phyloP scores from a whole-genome alignment of 2,113 vertebrate species.

The Nerophis lumbriciformis region DNA sequence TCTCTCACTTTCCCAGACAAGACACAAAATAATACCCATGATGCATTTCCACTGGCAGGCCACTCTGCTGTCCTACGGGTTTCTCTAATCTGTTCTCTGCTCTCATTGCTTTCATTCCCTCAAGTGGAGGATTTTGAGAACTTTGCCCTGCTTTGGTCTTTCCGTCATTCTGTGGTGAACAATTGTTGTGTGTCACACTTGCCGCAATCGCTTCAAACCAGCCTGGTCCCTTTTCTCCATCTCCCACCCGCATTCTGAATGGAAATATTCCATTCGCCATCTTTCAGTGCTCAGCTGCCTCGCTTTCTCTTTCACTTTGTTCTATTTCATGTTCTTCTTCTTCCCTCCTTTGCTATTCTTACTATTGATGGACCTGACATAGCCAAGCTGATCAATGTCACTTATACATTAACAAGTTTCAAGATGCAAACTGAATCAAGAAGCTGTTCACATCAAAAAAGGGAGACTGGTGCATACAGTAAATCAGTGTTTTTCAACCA shows the following conservation, averaged over 20 bases:
- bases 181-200: constrained; percentile 22
- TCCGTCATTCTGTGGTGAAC: constrained; percentile 28
- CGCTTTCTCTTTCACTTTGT: constrained; percentile 37
- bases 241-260: constrained; percentile 16
- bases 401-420: too few species aligned
- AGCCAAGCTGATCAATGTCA: too few species aligned
- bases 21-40: constrained; percentile 60
- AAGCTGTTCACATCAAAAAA: too few species aligned
- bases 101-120: constrained; percentile 28
- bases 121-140: constrained; percentile 39
- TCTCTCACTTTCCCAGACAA: constrained; percentile 61
- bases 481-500: too few species aligned
- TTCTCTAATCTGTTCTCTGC: constrained; percentile 51
- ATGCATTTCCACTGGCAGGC: constrained; percentile 61
- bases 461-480: too few species aligned
- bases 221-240: constrained; percentile 2
- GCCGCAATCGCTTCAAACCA: constrained; percentile 32
- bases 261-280: constrained; percentile 27
- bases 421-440: too few species aligned
- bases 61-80: constrained; percentile 47
- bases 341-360: not conserved
- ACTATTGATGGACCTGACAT: not conserved
- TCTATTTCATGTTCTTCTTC: constrained; percentile 6
- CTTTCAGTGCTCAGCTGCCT: constrained; percentile 35
- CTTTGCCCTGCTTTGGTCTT: constrained; percentile 39